Evolutionary conservation across 64 coral and sea anemone genomes (phyloP).

Genomic region (Montipora sp.): DNA sequence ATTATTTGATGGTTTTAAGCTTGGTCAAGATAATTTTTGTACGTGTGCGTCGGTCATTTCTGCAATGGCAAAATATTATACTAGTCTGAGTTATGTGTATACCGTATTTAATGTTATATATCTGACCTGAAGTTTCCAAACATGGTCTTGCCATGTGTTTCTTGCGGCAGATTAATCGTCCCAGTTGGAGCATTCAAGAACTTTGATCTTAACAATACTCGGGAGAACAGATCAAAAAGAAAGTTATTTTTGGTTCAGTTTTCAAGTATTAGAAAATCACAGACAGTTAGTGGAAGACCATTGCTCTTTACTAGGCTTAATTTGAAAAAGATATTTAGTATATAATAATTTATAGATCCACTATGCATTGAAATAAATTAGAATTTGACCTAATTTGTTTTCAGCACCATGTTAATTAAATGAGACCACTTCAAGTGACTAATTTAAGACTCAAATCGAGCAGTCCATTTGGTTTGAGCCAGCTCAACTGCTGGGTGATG

Average conservation of each 20-base stretch:
- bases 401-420: background rate
- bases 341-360: background rate
- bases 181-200: constrained; percentile 38
- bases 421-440: constrained; percentile 28
- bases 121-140: constrained; percentile 28
- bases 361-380: background rate
- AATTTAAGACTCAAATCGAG: constrained; percentile 15
- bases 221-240: constrained; percentile 24
- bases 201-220: constrained; percentile 20
- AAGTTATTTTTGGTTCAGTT: constrained; percentile 28
- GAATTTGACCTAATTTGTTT: constrained; percentile 1
- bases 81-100: constrained; percentile 24
- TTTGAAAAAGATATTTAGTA: background rate
- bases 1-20: constrained; percentile 33
- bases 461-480: constrained; percentile 16
- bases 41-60: constrained; percentile 18
- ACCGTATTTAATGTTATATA: constrained; percentile 25
- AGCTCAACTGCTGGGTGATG: constrained; percentile 17
- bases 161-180: constrained; percentile 20
- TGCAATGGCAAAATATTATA: constrained; percentile 38
- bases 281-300: constrained; percentile 23
- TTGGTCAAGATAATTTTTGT: constrained; percentile 21
- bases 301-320: constrained; percentile 20
- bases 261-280: constrained; percentile 28
- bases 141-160: constrained; percentile 35